Percentiles rank a stretch among this genome's conserved stretches.
phyloP scores from a whole-genome alignment of 1,140 invertebrate species.

The Bathynomus jamesi region DNA sequence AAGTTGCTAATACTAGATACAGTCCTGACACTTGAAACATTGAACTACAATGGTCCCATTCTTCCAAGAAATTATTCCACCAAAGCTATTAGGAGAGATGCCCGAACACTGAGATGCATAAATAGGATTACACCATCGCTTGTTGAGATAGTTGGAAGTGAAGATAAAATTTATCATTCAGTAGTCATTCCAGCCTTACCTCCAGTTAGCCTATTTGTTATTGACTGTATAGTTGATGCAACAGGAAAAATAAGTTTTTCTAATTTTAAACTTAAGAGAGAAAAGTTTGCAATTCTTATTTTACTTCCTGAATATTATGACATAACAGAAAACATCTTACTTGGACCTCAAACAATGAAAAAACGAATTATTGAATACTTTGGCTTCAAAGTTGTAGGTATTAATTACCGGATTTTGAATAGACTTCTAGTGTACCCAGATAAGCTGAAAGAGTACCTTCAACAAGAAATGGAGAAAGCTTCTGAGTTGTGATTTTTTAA shows the following conservation, averaged over 20 bases:
- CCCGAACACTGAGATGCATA: constrained; percentile 49
- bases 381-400: constrained; percentile 55
- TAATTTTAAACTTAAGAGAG: constrained; percentile 21
- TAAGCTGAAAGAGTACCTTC: constrained; percentile 45
- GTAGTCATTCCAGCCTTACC: constrained; percentile 51
- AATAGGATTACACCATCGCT: constrained; percentile 48
- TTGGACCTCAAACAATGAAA: constrained; percentile 47
- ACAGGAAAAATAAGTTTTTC: constrained; percentile 37
- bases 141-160: constrained; percentile 42
- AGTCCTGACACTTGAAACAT: constrained; percentile 56
- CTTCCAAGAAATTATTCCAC: constrained; percentile 50
- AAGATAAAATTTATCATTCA: constrained; percentile 46
- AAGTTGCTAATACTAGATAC: constrained; percentile 57
- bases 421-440: constrained; percentile 44
- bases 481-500: too few relatives aligned
- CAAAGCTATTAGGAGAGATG: constrained; percentile 48
- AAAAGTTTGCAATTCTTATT: constrained; percentile 50
- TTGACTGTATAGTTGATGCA: constrained; percentile 56
- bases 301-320: constrained; percentile 60
- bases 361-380: constrained; percentile 54
- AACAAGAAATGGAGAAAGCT: constrained; percentile 40
- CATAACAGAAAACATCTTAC: constrained; percentile 47
- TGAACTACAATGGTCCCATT: constrained; percentile 52
- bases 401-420: constrained; percentile 51
- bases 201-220: constrained; percentile 52